These are phyloP conservation scores for Hycleus cichorii DNA, from an alignment of 1,140 invertebrate genomes.

Conservation along the genomic window DNA sequence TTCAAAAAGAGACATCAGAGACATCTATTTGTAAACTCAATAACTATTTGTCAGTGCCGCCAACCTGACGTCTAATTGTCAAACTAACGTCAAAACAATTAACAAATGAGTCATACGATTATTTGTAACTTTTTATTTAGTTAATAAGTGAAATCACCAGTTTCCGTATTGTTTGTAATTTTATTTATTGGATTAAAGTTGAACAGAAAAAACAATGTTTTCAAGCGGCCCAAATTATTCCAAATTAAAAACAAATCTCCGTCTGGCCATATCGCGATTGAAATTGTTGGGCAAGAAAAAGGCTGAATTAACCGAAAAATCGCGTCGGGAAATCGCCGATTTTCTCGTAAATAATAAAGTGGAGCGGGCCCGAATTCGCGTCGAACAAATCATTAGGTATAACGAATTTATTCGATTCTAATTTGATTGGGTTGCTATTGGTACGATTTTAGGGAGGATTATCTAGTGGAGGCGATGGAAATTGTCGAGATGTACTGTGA, in stretches of 20 bases:
- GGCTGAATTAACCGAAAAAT: constrained; percentile 91
- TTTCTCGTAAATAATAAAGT: constrained; percentile 85
- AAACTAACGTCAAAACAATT: too few relatives aligned
- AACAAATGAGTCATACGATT: too few relatives aligned
- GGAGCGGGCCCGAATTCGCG: constrained; percentile 91
- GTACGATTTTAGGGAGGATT: constrained; percentile 74
- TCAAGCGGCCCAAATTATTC: constrained; percentile 81
- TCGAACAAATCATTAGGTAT: constrained; percentile 91
- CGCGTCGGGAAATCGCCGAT: constrained; percentile 95
- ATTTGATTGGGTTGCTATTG: not conserved
- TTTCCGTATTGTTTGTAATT: too few relatives aligned
- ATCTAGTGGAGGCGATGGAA: constrained; percentile 98
- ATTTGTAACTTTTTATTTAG: too few relatives aligned
- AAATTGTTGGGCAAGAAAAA: constrained; percentile 98
- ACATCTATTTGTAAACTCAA: too few relatives aligned
- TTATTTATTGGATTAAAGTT: too few relatives aligned
- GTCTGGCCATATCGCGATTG: constrained; percentile 84
- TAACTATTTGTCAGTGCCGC: too few relatives aligned
- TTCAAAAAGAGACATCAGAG: too few relatives aligned
- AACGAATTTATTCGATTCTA: not conserved
- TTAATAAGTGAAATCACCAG: too few relatives aligned
- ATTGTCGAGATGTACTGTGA: constrained; percentile 99
- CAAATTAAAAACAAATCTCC: constrained; percentile 94
- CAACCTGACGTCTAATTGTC: too few relatives aligned
- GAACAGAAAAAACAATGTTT: constrained; percentile 58